Evolutionary conservation across 2,797 vertebrate genomes (phyloP), one percentile per base, ranked within the genome.

Genomic region (Prunella strophiata): DNA sequence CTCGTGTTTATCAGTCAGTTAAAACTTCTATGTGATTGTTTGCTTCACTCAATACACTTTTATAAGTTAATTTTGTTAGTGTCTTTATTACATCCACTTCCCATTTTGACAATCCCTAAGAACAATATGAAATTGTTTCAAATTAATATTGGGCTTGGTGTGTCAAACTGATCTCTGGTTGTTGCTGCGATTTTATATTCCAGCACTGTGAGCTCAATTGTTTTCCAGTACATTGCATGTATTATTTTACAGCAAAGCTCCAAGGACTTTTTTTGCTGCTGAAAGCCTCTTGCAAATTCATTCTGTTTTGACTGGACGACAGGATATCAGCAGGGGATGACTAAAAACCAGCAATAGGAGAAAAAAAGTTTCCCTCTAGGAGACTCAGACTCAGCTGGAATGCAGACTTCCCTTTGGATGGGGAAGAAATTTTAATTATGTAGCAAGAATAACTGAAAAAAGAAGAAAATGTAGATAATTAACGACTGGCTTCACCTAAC

Each of bases 291-390:
- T 85, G 68, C 51, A 89, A 75, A 85, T 85, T 87, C 86, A 74
- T 83, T 91, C 78, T 80, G 30, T 89, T 91, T 77, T 85, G 91
- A 92, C 84, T 83, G 89, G 91, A 76, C 1, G 0, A 83, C 94
- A 95, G 86, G 47, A 82, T 90, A 82, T 68, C 95, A 96, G 91
- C 91, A 95, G 91, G 93, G 54, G 71, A 90, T 93, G 61, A 92
- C 84, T 87, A n/a, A 93, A 93, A 96, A 62, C n/a, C 36, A 92
- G 43, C 54, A 90, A 57, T 77, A 85, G 89, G 42, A 32, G 76
- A 91, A 96, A 86, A 86, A 87, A 71, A 0, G 3, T 29, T 92
- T 91, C 74, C 15, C 38, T 74, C 59, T 91, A 42, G 25, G 72
- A 93, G 85, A 86, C 55, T 86, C 66, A 66, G 58, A 91, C 95